Evolutionary conservation across 2,888 invertebrate genomes (phyloP).

Genomic region (Melanostoma scalare): DNA sequence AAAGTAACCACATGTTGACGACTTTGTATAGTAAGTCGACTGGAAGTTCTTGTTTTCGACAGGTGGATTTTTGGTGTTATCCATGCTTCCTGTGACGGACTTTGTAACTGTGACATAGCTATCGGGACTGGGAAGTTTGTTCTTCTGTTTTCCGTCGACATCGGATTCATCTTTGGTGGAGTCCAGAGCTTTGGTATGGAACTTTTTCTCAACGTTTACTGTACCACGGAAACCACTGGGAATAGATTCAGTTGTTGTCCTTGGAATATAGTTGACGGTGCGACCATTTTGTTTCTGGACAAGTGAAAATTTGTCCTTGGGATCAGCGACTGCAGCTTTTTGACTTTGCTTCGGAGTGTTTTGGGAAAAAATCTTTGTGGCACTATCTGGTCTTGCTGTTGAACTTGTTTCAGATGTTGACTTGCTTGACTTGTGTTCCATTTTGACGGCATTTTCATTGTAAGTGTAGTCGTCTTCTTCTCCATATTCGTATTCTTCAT

Average conservation of each 20-base stretch:
- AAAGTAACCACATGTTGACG: conserved; percentile 93
- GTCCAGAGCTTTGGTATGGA: conserved; percentile 80
- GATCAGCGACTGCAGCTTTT: conserved; percentile 76
- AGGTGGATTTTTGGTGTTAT: conserved; percentile 84
- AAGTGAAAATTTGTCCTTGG: conserved; percentile 77
- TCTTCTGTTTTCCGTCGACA: conserved; percentile 75
- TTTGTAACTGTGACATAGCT: conserved; percentile 91
- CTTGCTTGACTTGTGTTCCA: conserved; percentile 75
- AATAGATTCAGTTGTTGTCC: conserved; percentile 79
- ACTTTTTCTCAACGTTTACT: conserved; percentile 81
- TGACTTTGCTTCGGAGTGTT: conserved; percentile 79
- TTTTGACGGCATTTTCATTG: conserved; percentile 81
- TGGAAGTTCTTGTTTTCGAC: conserved; percentile 88
- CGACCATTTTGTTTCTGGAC: conserved; percentile 81
- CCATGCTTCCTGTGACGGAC: conserved; percentile 89
- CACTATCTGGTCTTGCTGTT: conserved; percentile 52
- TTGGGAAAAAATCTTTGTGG: conserved; percentile 76
- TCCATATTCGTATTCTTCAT: conserved; percentile 83
- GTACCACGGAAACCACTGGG: conserved; percentile 82
- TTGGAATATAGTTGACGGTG: conserved; percentile 75
- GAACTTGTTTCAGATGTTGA: conserved; percentile 77
- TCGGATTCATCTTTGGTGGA: conserved; percentile 76
- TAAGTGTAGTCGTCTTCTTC: conserved; percentile 85
- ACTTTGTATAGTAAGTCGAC: conserved; percentile 92
- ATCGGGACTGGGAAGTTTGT: conserved; percentile 82